phyloP scores from a whole-genome alignment of 23 tunicate species.

The Ascidia mentula region DNA sequence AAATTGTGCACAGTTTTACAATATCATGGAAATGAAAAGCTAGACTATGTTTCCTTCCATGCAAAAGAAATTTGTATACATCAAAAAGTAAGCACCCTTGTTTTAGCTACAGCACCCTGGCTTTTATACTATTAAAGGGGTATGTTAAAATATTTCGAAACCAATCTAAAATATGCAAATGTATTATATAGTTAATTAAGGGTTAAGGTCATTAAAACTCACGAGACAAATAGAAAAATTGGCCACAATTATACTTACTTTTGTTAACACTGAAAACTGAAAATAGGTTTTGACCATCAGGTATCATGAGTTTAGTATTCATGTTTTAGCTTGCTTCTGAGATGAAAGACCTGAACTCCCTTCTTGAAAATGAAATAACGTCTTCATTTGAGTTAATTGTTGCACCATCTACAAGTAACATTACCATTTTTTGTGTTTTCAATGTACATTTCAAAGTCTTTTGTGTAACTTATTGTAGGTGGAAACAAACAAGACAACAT shows the following conservation, averaged over 20 bases:
- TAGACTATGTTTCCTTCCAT: constrained; percentile 57
- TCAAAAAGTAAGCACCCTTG: constrained; percentile 32
- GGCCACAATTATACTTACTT: too few relatives aligned
- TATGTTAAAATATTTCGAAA: too few relatives aligned
- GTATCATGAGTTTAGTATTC: too few relatives aligned
- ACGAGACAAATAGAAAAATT: too few relatives aligned
- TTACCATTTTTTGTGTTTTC: neutral
- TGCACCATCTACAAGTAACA: neutral
- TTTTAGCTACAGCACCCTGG: too few relatives aligned
- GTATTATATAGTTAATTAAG: too few relatives aligned
- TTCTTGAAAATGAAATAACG: neutral
- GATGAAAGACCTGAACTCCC: neutral
- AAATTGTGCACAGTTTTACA: neutral
- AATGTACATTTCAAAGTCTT: neutral
- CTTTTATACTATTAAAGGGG: too few relatives aligned
- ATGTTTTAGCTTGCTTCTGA: neutral
- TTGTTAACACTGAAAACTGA: too few relatives aligned
- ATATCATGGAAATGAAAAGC: constrained; percentile 54
- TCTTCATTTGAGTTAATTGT: constrained; percentile 9
- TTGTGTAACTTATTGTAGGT: neutral
- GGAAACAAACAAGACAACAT: constrained; percentile 28
- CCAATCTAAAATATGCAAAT: too few relatives aligned
- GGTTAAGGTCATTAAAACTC: too few relatives aligned
- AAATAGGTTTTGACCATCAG: too few relatives aligned
- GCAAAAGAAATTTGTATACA: neutral